Conservation (phyloP, 2,888 invertebrate genomes). For the Neocrepidodera transversa region DNA sequence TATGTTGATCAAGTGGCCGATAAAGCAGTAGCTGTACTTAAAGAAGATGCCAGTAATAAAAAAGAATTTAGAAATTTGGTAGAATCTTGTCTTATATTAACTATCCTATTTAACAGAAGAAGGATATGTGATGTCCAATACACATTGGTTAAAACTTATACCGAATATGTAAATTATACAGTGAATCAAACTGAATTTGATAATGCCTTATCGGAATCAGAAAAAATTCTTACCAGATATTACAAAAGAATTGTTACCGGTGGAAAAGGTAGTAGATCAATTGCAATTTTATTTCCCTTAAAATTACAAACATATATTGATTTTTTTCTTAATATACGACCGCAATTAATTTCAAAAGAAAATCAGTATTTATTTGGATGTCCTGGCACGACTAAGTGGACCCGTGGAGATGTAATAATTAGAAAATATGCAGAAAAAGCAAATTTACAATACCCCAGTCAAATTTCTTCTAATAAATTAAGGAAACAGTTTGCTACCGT, state of each 20-base stretch:
- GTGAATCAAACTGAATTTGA: conserved; percentile 34
- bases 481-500: conserved; percentile 22
- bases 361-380: conserved; percentile 16
- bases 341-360: not conserved
- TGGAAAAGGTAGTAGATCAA: conserved; percentile 39
- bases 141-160: conserved; percentile 34
- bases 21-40: conserved; percentile 20
- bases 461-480: conserved; percentile 21
- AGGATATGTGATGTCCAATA: conserved; percentile 45
- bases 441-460: conserved; percentile 14
- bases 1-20: conserved; percentile 34
- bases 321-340: conserved; percentile 12
- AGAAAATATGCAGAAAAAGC: conserved; percentile 15
- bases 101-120: conserved; percentile 43
- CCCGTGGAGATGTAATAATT: conserved; percentile 18
- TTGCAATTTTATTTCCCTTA: conserved; percentile 16
- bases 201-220: conserved; percentile 33
- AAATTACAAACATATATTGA: conserved; percentile 10
- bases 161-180: not conserved
- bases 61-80: conserved; percentile 34
- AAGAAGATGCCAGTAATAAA: conserved; percentile 24
- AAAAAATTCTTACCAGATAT: conserved; percentile 39
- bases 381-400: conserved; percentile 21
- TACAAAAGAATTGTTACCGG: conserved; percentile 34
- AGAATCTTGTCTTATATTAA: conserved; percentile 38